phyloP scores from a whole-genome alignment of 2,797 vertebrate genomes.

The Pseudotriccus pelzelni region DNA sequence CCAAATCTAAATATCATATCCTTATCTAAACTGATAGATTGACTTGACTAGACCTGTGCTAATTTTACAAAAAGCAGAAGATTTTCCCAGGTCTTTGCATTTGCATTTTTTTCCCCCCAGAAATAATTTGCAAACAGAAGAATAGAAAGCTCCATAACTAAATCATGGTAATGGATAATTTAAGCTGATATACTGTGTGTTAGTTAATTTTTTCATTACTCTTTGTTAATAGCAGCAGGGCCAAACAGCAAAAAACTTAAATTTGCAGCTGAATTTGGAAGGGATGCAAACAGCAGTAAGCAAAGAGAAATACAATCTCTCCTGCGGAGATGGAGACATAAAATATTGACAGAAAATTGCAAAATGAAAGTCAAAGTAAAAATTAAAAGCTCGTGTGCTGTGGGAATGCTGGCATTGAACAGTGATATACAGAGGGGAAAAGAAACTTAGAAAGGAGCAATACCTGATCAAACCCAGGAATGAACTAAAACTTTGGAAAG shows the following conservation, averaged over 20 bases:
- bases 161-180: not conserved
- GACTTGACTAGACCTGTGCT: not conserved
- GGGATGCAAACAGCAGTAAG: not conserved
- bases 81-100: not conserved
- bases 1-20: not conserved
- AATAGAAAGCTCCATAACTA: not conserved
- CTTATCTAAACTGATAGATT: not conserved
- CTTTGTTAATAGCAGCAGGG: not conserved
- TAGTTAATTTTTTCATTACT: conserved; percentile 37
- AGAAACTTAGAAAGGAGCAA: not conserved
- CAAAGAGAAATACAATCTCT: conserved; percentile 24
- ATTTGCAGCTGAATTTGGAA: conserved; percentile 37
- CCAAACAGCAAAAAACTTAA: conserved; percentile 52
- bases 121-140: not conserved
- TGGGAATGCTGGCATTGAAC: not conserved
- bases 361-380: conserved; percentile 8
- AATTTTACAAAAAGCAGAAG: not conserved
- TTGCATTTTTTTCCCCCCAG: not conserved
- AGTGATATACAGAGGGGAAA: not conserved
- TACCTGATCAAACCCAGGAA: not conserved
- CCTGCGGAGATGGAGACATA: not conserved
- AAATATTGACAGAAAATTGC: conserved; percentile 50
- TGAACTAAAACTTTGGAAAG: not conserved
- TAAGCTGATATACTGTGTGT: not conserved
- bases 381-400: not conserved